Evolutionary conservation across 2,797 vertebrate genomes (phyloP).

Genomic region (Danio albolineatus): DNA sequence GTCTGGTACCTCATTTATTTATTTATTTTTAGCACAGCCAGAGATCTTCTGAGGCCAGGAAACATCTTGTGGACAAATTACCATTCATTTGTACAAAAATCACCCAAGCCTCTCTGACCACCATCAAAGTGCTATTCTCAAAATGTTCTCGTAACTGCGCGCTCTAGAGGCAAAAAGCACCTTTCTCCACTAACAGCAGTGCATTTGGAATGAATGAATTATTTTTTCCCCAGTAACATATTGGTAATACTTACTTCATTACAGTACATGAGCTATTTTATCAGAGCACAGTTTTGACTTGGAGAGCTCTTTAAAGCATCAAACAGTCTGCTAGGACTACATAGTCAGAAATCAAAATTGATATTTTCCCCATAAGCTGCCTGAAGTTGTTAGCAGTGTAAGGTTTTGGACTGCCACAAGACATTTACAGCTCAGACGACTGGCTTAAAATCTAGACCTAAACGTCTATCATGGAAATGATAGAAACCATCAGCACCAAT

Average conservation of each 20-base stretch:
- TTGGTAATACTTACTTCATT: background rate
- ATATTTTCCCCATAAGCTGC: background rate
- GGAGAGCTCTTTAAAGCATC: background rate
- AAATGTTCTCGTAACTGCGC: background rate
- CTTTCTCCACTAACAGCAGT: background rate
- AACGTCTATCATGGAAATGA: background rate
- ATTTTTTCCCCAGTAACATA: background rate
- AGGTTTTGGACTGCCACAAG: slow-evolving; percentile 3
- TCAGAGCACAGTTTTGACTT: background rate
- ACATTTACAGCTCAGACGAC: background rate
- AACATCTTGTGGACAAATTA: slow-evolving; percentile 28
- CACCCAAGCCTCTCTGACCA: background rate
- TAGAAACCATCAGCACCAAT: background rate
- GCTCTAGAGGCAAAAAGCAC: slow-evolving; percentile 1
- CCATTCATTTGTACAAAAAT: slow-evolving; percentile 17
- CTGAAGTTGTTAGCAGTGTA: background rate
- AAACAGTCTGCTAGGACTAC: background rate
- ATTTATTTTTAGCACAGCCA: background rate
- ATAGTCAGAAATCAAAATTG: background rate
- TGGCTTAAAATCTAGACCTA: slow-evolving; percentile 1
- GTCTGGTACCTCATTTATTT: background rate
- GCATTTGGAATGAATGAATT: background rate
- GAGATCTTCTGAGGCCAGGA: slow-evolving; percentile 23
- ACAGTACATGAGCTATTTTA: background rate
- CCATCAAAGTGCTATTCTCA: slow-evolving; percentile 10